Conservation (phyloP, 2,113 vertebrate genomes). For the Halichoeres trimaculatus region DNA sequence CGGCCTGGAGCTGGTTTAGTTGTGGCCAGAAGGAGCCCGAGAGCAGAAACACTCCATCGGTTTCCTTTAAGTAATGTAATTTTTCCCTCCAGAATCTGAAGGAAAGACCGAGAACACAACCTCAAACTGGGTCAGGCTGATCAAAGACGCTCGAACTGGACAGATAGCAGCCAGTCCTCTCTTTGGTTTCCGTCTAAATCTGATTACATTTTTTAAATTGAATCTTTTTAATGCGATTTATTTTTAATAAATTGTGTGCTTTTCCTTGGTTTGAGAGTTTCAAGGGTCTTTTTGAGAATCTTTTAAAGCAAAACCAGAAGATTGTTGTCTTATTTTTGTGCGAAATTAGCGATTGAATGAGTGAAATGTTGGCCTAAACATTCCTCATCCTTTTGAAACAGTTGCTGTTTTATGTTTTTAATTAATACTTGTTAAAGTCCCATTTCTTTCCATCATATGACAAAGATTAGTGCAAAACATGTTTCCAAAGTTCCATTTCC, state of each 20-base stretch:
- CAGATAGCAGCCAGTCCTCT: not conserved
- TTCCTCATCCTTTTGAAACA: too few species aligned
- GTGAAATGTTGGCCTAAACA: too few species aligned
- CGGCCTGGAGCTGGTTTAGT: slow-evolving; percentile 46
- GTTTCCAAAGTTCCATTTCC: not conserved
- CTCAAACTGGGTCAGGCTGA: not conserved
- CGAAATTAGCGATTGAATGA: too few species aligned
- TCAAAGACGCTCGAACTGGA: not conserved
- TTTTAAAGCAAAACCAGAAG: too few species aligned
- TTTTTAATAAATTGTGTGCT: not conserved
- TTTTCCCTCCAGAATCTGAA: slow-evolving; percentile 39
- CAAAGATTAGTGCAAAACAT: not conserved
- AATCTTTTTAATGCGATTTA: slow-evolving; percentile 4
- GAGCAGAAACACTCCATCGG: slow-evolving; percentile 28
- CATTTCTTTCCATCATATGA: not conserved
- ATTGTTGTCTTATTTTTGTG: too few species aligned
- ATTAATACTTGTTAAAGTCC: not conserved
- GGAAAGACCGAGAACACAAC: slow-evolving; percentile 2
- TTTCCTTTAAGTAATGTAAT: slow-evolving; percentile 34
- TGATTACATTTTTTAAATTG: not conserved
- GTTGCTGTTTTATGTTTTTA: slow-evolving; percentile 3
- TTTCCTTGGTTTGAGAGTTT: not conserved
- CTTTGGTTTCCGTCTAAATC: not conserved
- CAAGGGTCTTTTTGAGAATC: not conserved
- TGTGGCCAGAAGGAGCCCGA: slow-evolving; percentile 32